Evolutionary conservation across 2,113 vertebrate genomes (phyloP), one percentile per base, ranked within the genome.

Genomic region (Potamarius usumacintae): DNA sequence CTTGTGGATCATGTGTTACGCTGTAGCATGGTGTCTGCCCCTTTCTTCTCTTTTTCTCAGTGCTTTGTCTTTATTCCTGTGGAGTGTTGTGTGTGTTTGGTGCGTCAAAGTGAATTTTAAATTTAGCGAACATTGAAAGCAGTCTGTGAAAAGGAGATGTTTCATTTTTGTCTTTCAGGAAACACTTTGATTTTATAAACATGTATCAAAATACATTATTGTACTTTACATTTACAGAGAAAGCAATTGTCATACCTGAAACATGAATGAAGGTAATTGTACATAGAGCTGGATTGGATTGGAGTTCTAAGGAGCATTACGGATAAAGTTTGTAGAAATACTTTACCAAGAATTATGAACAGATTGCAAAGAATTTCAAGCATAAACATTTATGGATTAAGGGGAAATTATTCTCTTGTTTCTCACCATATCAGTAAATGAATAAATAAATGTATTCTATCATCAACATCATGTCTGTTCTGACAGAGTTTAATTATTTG

Each of bases 51-150:
- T 17, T 48, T 60, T 67, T 72, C 27, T 42, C 10, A 2, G 78
- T 87, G 78, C 63, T 72, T 18, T 87, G 55, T 6, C 11, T 76
- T 63, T 77, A 63, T 77, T 77, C 71, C 12, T 62, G 42, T 78
- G 74, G n/a, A 77, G 25, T 10, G 7, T 30, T 62, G 17, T 42
- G 1, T 85, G 53, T 60, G 34, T 62, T 58, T 50, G 34, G 22
- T 76, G 55, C n/a, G 7, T 42, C 62, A 22, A 14, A 58, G 55
- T 42, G 69, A 78, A 55, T 55, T 81, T 58, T 81, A 15, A 60
- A 82, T 63, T 42, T 48, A 48, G 5, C 60, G 27, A 57, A 7
- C 8, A 1, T 20, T 81, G 55, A 22, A 58, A 30, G 25, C 27
- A 34, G 78, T 60, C 78, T 58, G 3, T 81, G 11, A n/a, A 55